Conservation (phyloP, 1,140 invertebrate species). For the Littorina saxatilis region DNA sequence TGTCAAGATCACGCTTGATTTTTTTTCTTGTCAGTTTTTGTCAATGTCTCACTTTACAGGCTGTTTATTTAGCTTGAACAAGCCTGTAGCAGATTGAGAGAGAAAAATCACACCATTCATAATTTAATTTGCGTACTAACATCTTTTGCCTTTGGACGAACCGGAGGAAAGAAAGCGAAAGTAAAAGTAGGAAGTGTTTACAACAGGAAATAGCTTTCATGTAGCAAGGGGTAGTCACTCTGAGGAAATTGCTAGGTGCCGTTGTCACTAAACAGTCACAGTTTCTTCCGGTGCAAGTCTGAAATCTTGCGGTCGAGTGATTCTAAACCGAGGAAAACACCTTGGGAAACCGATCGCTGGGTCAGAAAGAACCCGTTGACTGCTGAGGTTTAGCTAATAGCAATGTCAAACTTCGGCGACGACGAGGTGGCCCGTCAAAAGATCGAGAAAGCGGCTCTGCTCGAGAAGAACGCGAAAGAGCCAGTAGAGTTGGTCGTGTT, state of each 20-base stretch:
- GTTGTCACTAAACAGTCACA: constrained; percentile 23
- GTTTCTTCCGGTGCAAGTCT: neutral
- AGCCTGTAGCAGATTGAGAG: too few species aligned
- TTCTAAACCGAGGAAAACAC: neutral
- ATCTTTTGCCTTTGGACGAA: too few species aligned
- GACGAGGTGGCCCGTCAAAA: neutral
- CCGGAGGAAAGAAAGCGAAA: too few species aligned
- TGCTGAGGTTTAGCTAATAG: neutral
- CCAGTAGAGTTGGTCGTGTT: constrained; percentile 78
- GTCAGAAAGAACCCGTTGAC: neutral
- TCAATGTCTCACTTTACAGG: too few species aligned
- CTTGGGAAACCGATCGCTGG: neutral
- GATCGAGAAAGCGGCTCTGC: constrained; percentile 9
- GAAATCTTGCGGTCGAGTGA: constrained; percentile 3
- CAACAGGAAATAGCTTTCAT: neutral
- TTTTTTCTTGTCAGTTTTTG: too few species aligned
- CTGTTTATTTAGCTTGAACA: too few species aligned
- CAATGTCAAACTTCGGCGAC: neutral
- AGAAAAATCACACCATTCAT: too few species aligned
- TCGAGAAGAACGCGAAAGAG: constrained; percentile 1
- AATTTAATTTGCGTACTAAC: too few species aligned
- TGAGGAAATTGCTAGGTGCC: neutral
- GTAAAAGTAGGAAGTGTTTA: too few species aligned
- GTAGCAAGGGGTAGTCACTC: neutral
- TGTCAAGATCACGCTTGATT: too few species aligned